Evolutionary conservation across 2,797 vertebrate species (phyloP).

Genomic region (Spinus olivaceus): DNA sequence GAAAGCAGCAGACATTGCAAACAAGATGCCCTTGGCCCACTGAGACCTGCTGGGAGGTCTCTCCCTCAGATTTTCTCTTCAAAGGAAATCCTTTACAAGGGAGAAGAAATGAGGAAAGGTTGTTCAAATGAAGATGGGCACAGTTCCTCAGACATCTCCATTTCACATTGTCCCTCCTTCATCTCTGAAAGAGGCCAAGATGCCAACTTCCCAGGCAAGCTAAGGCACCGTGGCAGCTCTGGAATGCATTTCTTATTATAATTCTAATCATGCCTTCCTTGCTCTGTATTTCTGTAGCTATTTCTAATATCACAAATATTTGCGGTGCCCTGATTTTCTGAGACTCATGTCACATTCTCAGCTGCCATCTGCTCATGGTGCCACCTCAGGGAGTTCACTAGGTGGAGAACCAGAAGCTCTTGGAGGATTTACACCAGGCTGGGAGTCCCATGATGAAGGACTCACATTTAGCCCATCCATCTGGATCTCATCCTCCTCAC

Average conservation of each 20-base stretch:
- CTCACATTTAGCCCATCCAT: background rate
- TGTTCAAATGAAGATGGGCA: background rate
- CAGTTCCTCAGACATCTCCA: background rate
- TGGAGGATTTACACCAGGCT: background rate
- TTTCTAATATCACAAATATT: slow-evolving; percentile 51
- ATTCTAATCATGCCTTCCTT: background rate
- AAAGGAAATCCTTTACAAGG: background rate
- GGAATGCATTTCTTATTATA: slow-evolving; percentile 28
- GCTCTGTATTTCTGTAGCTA: slow-evolving; percentile 24
- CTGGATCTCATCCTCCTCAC: background rate
- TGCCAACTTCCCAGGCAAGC: slow-evolving; percentile 31
- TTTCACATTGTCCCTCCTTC: background rate
- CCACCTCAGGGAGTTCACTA: background rate
- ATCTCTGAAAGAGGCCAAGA: background rate
- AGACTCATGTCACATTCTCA: background rate
- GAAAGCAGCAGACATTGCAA: background rate
- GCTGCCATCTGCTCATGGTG: background rate
- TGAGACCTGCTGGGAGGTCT: background rate
- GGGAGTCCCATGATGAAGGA: background rate
- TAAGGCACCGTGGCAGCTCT: background rate
- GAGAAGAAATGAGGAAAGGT: background rate
- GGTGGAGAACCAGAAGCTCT: background rate
- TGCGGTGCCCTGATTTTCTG: background rate
- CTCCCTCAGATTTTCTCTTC: background rate
- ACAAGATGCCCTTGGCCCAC: background rate